Base-by-base conservation (phyloP, 2,113 vertebrate genomes). In the Vimba vimba region DNA sequence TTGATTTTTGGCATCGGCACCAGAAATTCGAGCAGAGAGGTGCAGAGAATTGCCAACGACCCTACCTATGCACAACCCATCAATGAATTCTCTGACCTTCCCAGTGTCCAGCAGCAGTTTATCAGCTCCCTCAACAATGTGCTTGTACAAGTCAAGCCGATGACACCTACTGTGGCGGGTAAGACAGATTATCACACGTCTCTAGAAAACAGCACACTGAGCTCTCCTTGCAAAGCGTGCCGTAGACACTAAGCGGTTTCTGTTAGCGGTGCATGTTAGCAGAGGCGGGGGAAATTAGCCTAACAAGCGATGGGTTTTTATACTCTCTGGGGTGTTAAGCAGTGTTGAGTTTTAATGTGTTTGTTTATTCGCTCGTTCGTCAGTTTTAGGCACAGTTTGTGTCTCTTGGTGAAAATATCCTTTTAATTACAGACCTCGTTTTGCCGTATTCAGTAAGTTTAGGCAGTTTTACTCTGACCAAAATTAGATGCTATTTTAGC, bases 1-100 rank as follows among this genome's bases (percentile, higher is more conserved):
- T 96, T 96, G 79, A 92, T 99, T 10, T 99, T 97, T 57, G 66
- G 30, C 66, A 69, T 27, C 15, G 12, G 25, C 64, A 68, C 74
- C 89, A 73, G 66, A 55, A 55, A 55, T 55, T 55, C 52, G 17
- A 55, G 52, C 52, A 55, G 17, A 55, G 52, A 55, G 25, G 33
- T 23, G 1, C 30, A 8, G 50, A 50, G 47, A 50, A 50, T 50
- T 78, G 79, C 73, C 39, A 83, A 9, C 69, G 62, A 55, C n/a
- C 30, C 73, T 10, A 17, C 47, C 15, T 83, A 68, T 71, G 36
- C 62, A 77, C 86, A 83, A 33, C 57, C 86, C 10, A 27, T 87
- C 82, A 55, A 74, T 71, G 74, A 87, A 7, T 82, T 83, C 62
- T 83, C 86, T 59, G 73, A 87, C 17, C 60, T 87, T 43, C 79